Evolutionary conservation across 2,113 vertebrate genomes (phyloP).

Genomic region (Malurus elegans): DNA sequence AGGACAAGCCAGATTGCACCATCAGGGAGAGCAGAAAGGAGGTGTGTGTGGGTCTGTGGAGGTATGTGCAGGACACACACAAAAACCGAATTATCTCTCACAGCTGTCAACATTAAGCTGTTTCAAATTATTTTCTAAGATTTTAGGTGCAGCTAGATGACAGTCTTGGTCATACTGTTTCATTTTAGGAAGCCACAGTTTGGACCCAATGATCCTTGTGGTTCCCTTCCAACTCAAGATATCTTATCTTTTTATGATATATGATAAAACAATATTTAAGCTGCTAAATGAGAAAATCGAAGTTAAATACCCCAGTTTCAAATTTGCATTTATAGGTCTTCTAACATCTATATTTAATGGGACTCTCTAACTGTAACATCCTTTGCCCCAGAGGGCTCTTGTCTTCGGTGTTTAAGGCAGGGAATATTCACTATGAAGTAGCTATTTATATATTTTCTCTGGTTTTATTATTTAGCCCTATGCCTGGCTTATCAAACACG

Average conservation of each 20-base stretch:
- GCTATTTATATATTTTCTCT: background rate
- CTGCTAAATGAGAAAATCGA: background rate
- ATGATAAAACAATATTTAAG: background rate
- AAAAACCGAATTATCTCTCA: background rate
- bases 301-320: background rate
- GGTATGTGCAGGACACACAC: background rate
- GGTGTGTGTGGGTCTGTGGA: no score
- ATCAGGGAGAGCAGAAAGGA: background rate
- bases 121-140: background rate
- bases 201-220: background rate
- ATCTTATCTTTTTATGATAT: background rate
- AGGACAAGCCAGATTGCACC: background rate
- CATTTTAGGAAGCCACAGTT: background rate
- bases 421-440: background rate
- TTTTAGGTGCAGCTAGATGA: background rate
- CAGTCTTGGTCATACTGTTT: background rate
- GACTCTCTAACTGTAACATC: background rate
- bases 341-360: background rate
- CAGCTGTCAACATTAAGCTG: background rate
- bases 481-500: background rate
- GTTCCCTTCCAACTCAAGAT: background rate
- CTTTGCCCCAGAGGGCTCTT: background rate
- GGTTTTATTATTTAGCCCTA: background rate
- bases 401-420: background rate
- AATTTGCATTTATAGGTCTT: background rate